Percentiles rank a stretch among this genome's conserved stretches.
Conservation (phyloP, 2,888 invertebrate genomes). For the Coelogynopora nodosa region DNA sequence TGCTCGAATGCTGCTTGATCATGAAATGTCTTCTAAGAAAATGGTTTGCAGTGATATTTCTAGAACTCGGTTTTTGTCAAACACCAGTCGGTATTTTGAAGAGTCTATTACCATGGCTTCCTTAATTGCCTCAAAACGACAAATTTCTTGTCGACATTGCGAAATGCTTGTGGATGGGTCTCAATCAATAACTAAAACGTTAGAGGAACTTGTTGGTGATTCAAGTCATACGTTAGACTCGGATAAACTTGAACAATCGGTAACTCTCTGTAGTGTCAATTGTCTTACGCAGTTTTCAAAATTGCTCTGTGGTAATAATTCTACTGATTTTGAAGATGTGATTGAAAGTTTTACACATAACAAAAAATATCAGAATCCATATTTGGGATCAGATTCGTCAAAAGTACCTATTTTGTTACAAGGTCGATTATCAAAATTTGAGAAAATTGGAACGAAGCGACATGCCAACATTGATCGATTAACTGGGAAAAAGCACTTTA, state of each 20-base stretch:
- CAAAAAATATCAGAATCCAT: neutral
- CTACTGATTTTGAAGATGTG: neutral
- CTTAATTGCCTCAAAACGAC: neutral
- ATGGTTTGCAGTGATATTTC: neutral
- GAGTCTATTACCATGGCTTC: neutral
- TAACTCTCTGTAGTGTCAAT: slow-evolving; percentile 8
- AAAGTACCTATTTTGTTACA: slow-evolving; percentile 6
- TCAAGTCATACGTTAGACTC: neutral
- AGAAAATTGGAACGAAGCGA: neutral
- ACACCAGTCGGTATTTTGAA: neutral
- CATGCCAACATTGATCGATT: neutral
- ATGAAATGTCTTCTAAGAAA: neutral
- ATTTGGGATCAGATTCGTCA: neutral
- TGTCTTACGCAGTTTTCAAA: neutral
- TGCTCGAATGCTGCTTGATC: neutral
- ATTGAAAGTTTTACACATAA: neutral
- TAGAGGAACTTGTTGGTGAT: neutral
- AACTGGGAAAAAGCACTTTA: neutral
- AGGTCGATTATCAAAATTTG: neutral
- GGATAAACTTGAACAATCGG: neutral
- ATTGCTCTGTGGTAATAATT: neutral
- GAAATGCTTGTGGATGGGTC: neutral
- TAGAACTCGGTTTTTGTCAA: neutral
- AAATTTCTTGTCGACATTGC: neutral
- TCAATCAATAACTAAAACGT: neutral